Evolutionary conservation across 2,797 vertebrate species (phyloP), one percentile per base, ranked within the genome.

Genomic region (Pelobates cultripes): DNA sequence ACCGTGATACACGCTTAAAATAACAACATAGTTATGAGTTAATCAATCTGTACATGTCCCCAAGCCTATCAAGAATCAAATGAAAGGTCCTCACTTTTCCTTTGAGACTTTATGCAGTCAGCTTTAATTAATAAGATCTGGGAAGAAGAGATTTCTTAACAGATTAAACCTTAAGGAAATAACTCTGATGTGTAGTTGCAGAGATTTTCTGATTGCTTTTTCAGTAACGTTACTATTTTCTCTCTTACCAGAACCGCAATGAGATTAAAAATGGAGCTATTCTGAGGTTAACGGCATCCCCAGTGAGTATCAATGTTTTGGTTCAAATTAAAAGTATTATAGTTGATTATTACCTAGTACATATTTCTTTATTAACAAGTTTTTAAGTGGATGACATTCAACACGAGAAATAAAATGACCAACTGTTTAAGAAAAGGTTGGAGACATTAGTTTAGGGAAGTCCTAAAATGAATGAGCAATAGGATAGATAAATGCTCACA

Each of bases 231-330:
- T 43, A 3, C 15, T 17, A 0, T 43, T 17, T 77, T 88, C 87
- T 85, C 87, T 83, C 88, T 85, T 92, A 90, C 64, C 92, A 99
- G 98, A 99, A 99, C 90, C 97, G 97, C 85, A 98, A 96, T 84
- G 96, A 99, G 91, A 97, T 99, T 77, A 99, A 99, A 92, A 99
- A 99, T 0, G 98, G 98, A 88, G 95, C 97, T 0, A 99, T 99
- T 83, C 95, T 99, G 86, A 95, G 96, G 78, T 86, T 99, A 90
- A 98, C 97, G 79, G 96, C 94, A 0, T 99, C 97, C 84, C 97
- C 97, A 67, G 98, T 99, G 91, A 96, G 97, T 95, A 63, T 15
- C 40, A n/a, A 71, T 64, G n/a, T n/a, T 9, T 44, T 61, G 8
- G 1, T 15, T 57, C 9, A 57, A 51, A 51, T 51, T 51, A 51